phyloP scores from a whole-genome alignment of 2,113 vertebrate genomes.

The Oncorhynchus clarkii region DNA sequence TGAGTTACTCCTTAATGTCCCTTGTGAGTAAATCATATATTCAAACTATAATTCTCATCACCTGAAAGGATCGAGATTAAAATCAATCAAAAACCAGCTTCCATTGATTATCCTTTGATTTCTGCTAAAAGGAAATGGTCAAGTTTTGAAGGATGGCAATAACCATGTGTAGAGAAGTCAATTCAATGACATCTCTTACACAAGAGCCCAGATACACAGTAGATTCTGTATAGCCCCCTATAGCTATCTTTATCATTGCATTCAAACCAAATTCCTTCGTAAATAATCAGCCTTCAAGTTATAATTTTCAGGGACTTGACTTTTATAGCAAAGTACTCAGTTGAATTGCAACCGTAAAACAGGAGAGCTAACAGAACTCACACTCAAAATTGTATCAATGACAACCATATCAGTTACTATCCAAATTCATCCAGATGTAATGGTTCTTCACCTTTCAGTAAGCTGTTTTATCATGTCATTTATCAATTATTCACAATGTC shows the following conservation, averaged over 20 bases:
- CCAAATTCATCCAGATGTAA: neutral
- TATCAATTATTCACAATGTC: neutral
- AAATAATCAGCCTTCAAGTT: no score
- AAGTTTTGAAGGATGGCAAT: constrained; percentile 6
- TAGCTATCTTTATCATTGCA: no score
- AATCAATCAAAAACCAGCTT: neutral
- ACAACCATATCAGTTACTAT: neutral
- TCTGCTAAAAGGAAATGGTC: neutral
- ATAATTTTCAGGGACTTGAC: no score
- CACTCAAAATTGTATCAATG: no score
- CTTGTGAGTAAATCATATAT: constrained; percentile 6
- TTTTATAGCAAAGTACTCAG: no score
- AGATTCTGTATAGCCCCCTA: no score
- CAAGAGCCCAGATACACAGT: neutral
- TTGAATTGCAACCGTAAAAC: no score
- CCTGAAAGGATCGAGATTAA: constrained; percentile 40
- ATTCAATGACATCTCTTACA: neutral
- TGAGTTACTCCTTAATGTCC: neutral
- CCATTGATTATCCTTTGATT: constrained; percentile 28
- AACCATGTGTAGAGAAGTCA: constrained; percentile 4
- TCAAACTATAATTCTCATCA: constrained; percentile 15
- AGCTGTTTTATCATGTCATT: neutral
- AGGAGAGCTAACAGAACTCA: no score
- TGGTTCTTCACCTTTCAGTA: neutral
- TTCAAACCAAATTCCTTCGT: no score